These are phyloP conservation scores for Rutilus rutilus DNA, from an alignment of 2,113 vertebrate genomes.

Conservation along the genomic window DNA sequence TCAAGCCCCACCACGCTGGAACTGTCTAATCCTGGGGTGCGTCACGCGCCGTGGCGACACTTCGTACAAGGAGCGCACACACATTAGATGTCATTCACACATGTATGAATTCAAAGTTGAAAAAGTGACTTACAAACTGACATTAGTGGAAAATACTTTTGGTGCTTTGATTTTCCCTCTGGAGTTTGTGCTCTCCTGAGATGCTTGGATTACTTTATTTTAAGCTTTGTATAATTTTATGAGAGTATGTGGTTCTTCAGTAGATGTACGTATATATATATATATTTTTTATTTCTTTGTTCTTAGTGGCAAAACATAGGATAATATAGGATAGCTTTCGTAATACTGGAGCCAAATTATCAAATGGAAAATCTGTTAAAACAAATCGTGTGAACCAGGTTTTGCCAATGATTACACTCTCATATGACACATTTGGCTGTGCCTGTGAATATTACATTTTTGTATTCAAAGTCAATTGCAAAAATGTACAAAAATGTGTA, in stretches of 20 bases:
- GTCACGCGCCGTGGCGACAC: constrained; percentile 43
- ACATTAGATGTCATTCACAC: constrained; percentile 44
- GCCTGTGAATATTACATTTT: background rate
- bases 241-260: background rate
- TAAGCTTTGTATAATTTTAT: background rate
- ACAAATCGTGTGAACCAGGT: background rate
- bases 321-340: background rate
- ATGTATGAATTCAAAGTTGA: constrained; percentile 43
- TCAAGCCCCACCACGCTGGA: constrained; percentile 71
- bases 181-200: background rate
- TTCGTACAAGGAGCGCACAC: constrained; percentile 29
- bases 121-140: constrained; percentile 45
- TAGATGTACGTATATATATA: background rate
- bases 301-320: background rate
- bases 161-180: background rate
- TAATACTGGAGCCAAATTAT: background rate
- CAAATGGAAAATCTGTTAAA: background rate
- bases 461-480: background rate
- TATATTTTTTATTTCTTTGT: background rate
- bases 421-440: background rate
- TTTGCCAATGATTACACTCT: background rate
- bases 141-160: constrained; percentile 14
- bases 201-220: background rate
- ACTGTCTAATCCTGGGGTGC: constrained; percentile 71
- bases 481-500: background rate